Evolutionary conservation across 2,888 invertebrate species (phyloP), one percentile per base, ranked within the genome.

Genomic region (Cheilosia soror): DNA sequence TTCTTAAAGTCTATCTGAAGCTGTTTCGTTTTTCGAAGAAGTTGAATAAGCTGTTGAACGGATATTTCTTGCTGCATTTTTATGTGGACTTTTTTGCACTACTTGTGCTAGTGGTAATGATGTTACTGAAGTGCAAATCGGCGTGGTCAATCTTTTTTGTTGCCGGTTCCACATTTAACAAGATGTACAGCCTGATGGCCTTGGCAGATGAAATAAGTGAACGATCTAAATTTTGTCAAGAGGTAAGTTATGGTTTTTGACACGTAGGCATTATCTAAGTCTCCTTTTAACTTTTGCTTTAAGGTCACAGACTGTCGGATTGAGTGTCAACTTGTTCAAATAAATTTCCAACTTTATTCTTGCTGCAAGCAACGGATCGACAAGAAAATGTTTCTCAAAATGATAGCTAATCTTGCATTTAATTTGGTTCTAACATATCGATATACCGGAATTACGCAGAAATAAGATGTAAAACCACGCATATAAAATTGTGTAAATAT

Each of bases 121-220:
- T 57, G 7, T 7, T 11, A 1, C 9, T 42, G 31, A 7, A 58
- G 4, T 57, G 58, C 11, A 9, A n/a, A 27, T n/a, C 40, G n/a
- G 7, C 49, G 11, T 9, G 3, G 13, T 5, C 40, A 2, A 49
- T 42, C 37, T 25, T 66, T 4, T 66, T 49, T 25, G 1, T 66
- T 1, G 66, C 31, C 40, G 49, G 27, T 11, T 25, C 58, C 7
- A 58, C 58, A 2, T 5, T 75, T 6, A 66, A 66, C 58, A 58
- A 31, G n/a, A 75, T 75, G 57, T 63, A 63, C 5, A 49, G 57
- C 4, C 58, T 75, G 6, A 58, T 75, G 57, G 37, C 49, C 9
- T 25, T 75, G 1, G 20, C 58, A 4, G 75, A 58, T 7, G 65
- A 66, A 1, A 75, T 66, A n/a, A 58, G 65, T 58, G 66, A 58